phyloP scores from a whole-genome alignment of 2,888 invertebrate genomes.

The Vanessa cardui region DNA sequence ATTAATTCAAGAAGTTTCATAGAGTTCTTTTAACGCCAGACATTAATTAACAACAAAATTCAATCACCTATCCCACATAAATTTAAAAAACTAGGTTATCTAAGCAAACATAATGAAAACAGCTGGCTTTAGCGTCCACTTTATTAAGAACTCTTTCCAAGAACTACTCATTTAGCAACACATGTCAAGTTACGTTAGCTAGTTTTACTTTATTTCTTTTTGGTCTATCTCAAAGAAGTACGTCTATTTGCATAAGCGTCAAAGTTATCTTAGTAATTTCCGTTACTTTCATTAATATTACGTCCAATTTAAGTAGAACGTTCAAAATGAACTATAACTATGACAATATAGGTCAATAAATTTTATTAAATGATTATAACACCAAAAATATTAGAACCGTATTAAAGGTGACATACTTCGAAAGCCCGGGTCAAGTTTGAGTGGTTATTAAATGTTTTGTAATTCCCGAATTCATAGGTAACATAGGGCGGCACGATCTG shows the following conservation, averaged over 20 bases:
- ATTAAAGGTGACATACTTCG: background rate
- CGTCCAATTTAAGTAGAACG: no score
- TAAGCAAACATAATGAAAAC: background rate
- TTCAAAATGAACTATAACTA: no score
- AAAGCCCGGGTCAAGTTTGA: background rate
- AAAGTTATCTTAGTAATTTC: no score
- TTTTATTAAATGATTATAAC: no score
- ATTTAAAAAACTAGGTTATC: slow-evolving; percentile 1
- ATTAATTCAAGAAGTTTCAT: background rate
- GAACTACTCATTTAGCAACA: no score
- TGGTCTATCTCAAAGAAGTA: no score
- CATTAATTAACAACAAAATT: slow-evolving; percentile 10
- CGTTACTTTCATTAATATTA: no score
- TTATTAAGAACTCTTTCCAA: background rate
- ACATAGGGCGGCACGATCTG: background rate
- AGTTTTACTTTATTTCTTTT: no score
- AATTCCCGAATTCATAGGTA: background rate
- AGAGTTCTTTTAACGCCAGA: background rate
- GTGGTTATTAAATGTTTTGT: background rate
- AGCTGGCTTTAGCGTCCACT: background rate
- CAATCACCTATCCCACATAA: slow-evolving; percentile 5
- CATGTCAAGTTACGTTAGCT: background rate
- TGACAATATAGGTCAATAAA: background rate
- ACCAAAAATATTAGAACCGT: background rate
- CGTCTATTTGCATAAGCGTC: no score